Base-by-base conservation (phyloP, 2,797 vertebrate genomes). In the Lindbergichthys nudifrons region DNA sequence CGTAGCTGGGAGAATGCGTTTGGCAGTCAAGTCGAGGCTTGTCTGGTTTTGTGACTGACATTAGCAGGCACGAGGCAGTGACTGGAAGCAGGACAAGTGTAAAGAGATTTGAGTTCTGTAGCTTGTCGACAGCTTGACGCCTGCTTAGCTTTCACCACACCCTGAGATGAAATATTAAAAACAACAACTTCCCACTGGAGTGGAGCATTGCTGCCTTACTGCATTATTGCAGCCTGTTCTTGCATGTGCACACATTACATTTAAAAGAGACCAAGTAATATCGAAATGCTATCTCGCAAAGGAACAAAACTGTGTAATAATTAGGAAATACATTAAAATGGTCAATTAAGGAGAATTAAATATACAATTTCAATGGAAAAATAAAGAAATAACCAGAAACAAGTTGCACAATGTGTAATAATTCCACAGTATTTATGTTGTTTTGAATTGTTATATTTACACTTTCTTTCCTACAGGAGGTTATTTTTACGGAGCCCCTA, bases 131-230 rank as follows among this genome's bases (percentile, higher is more conserved):
- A 73, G 80, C 65, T 84, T 79, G 80, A 80, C 65, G 14, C 82
- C 63, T 23, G 41, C 80, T 87, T 79, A 65, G 73, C 75, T 79
- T 79, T 78, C 42, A 36, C 50, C 65, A 65, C 79, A 69, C 81
- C 72, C 48, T 32, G 21, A 57, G 64, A 79, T 86, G 42, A 90
- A 85, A 83, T 81, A 82, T 88, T 80, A 43, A 85, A 73, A 79
- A 69, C 64, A 82, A 76, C 67, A 75, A 62, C 41, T 51, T 82
- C 76, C 73, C 69, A 16, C n/a, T 18, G 64, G 65, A 75, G 19
- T 26, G 1, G 1, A 61, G 58, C 64, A 45, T 63, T 56, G 32
- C 30, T 9, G 60, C 83, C 64, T 73, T 70, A 39, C 30, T 9
- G 62, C 82, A 64, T 73, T 69, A 70, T 51, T 77, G 73, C 53